These are phyloP conservation scores for Bufo gargarizans DNA, from an alignment of 2,113 vertebrate species.

Conservation along the genomic window DNA sequence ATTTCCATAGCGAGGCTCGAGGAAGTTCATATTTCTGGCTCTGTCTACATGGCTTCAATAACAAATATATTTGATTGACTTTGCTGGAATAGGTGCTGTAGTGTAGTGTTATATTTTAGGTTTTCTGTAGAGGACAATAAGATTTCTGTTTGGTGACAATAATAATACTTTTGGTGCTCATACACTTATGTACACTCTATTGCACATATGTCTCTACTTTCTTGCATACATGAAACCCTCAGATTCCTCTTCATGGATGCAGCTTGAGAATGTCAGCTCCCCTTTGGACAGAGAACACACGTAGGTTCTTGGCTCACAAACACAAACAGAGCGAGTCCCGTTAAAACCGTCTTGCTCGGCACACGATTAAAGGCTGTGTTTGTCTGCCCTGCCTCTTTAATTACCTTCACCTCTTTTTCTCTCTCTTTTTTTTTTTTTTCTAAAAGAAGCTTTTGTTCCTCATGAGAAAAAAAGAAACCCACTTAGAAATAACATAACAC, in stretches of 20 bases:
- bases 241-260: background rate
- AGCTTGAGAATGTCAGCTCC: background rate
- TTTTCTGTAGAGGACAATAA: background rate
- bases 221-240: background rate
- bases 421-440: constrained; percentile 1
- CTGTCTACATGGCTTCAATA: background rate
- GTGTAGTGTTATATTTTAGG: background rate
- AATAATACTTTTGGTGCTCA: background rate
- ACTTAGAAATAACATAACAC: constrained; percentile 56
- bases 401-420: constrained; percentile 41
- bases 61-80: background rate
- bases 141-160: background rate
- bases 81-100: background rate
- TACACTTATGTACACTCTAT: background rate
- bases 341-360: constrained; percentile 53
- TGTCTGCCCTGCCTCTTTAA: constrained; percentile 48
- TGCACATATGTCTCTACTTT: background rate
- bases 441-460: constrained; percentile 52
- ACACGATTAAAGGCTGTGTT: constrained; percentile 50
- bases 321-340: constrained; percentile 18
- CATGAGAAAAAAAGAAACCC: constrained; percentile 38
- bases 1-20: background rate
- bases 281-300: constrained; percentile 50
- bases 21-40: background rate
- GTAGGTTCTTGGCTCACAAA: constrained; percentile 33